Conservation (phyloP, 2,113 vertebrate species). For the Megaptera novaeangliae region DNA sequence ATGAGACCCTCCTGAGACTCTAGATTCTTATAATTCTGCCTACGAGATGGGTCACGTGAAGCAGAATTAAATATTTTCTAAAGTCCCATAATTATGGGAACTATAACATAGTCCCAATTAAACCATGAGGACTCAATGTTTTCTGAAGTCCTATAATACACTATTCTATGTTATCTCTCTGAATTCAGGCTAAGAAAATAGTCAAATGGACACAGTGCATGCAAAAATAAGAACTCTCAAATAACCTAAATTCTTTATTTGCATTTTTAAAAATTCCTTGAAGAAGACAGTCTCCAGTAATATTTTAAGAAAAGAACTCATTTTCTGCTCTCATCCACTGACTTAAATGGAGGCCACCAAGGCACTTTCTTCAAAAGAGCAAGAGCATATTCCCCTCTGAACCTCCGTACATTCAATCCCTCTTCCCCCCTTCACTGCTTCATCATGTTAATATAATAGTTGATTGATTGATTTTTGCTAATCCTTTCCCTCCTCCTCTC, state of each 20-base stretch:
- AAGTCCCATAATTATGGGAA: neutral
- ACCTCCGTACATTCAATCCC: neutral
- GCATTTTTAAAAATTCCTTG: neutral
- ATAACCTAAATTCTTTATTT: neutral
- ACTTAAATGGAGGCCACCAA: neutral
- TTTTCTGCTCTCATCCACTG: neutral
- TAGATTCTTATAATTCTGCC: neutral
- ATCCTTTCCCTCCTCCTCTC: neutral
- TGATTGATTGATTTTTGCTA: neutral
- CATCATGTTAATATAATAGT: neutral
- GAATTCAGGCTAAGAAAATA: neutral
- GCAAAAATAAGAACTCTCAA: neutral
- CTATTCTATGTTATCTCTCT: neutral
- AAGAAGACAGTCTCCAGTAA: neutral
- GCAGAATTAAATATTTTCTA: neutral
- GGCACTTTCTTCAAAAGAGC: neutral
- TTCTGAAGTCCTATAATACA: neutral
- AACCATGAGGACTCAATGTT: neutral
- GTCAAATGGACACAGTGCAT: neutral
- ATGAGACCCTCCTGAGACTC: neutral
- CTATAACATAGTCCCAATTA: neutral
- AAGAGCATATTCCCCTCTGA: neutral
- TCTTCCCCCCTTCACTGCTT: neutral
- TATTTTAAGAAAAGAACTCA: neutral
- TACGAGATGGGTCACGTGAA: neutral